Base-by-base conservation (phyloP, 2,113 vertebrate genomes). In the Sinocyclocheilus grahami region DNA sequence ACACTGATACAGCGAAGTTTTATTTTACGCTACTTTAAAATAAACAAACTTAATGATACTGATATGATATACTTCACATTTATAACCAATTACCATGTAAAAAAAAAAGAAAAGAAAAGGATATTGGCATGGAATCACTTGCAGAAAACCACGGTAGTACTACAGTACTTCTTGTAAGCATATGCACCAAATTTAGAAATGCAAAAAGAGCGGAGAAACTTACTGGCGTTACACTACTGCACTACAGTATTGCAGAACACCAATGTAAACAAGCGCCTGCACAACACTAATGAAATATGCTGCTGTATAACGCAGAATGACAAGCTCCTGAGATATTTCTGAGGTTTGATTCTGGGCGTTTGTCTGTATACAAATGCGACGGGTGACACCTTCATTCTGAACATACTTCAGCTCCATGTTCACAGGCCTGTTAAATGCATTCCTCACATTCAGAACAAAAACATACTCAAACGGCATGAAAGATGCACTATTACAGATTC, bases 331-430 rank as follows among this genome's bases (percentile, higher is more conserved):
- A 69, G 22, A 20, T 30, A 67, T 22, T 18, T 24, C 60, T 1
- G 9, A n/a, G 62, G 22, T 20, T 16, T 48, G 11, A 71, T n/a
- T 3, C 27, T 71, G 81, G 62, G 63, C 6, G 80, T 83, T 14
- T 71, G 46, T 16, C 30, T 71, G 24, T 69, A 4, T 69, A 53
- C 13, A 37, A 81, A 39, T 4, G 53, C 1, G 3, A 22, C 10
- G 11, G 14, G 58, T 67, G 77, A 87, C 83, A 87, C 80, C 86
- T 85, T 86, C 79, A 86, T 85, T 86, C 58, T 55, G 3, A 74
- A 24, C 88, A 89, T 87, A 85, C 83, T 67, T 86, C 0, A 48
- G 37, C 67, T 67, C 14, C 8, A 13, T 14, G 78, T 77, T 80
- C 77, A 24, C 62, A 86, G 63, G 63, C 46, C 30, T 48, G 22